phyloP scores from a whole-genome alignment of 2,113 vertebrate genomes.

The Chionodraco myersi region DNA sequence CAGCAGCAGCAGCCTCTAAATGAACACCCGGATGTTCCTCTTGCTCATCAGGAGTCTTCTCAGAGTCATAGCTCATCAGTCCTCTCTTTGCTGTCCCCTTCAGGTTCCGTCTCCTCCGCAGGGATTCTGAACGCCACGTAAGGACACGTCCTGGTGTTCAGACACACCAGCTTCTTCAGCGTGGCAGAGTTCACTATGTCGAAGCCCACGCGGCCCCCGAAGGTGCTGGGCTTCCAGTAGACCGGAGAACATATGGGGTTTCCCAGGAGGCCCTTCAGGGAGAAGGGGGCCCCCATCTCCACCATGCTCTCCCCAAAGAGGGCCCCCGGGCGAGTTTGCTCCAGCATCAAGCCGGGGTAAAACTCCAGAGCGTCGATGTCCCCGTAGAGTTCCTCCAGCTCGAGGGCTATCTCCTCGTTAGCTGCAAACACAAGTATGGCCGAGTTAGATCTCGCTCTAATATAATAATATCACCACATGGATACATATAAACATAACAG shows the following conservation, averaged over 20 bases:
- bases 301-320: slow-evolving; percentile 98
- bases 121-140: slow-evolving; percentile 89
- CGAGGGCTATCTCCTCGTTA: slow-evolving; percentile 85
- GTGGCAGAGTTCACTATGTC: slow-evolving; percentile 92
- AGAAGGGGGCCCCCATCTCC: slow-evolving; percentile 96
- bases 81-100: background rate
- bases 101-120: slow-evolving; percentile 19
- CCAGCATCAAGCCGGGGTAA: slow-evolving; percentile 90
- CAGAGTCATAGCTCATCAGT: slow-evolving; percentile 70
- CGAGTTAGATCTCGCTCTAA: too few relatives aligned
- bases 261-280: slow-evolving; percentile 95
- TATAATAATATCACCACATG: too few relatives aligned
- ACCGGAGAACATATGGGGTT: slow-evolving; percentile 96
- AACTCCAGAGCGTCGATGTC: slow-evolving; percentile 95
- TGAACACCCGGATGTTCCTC: too few relatives aligned
- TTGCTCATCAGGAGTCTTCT: too few relatives aligned
- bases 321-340: slow-evolving; percentile 84
- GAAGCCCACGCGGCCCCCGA: slow-evolving; percentile 92
- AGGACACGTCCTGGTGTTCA: slow-evolving; percentile 90
- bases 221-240: slow-evolving; percentile 98
- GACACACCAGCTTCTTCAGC: slow-evolving; percentile 90
- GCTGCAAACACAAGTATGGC: slow-evolving; percentile 75
- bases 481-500: too few relatives aligned
- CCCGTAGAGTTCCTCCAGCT: slow-evolving; percentile 91
- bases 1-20: background rate